These are phyloP conservation scores for Dendrocincla tyrannina DNA, from an alignment of 2,797 vertebrate genomes.

Conservation along the genomic window DNA sequence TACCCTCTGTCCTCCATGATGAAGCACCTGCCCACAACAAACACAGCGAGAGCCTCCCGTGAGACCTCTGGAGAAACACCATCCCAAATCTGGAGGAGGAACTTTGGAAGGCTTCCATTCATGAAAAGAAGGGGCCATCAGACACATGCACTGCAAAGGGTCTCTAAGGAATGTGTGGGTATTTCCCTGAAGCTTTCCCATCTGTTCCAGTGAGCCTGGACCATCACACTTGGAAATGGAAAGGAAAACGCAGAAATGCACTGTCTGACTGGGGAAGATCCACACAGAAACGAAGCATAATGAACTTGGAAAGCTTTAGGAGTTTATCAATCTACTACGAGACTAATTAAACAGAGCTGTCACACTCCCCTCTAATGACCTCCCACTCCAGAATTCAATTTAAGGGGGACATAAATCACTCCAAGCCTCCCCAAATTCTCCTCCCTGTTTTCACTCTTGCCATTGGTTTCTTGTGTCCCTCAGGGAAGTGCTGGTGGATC, in stretches of 20 bases:
- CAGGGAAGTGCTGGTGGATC: neutral
- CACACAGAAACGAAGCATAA: neutral
- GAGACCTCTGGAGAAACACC: neutral
- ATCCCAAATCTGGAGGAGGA: neutral
- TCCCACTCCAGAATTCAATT: neutral
- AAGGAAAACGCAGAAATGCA: neutral
- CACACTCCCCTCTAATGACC: neutral
- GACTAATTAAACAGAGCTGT: conserved; percentile 24
- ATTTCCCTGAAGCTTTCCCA: neutral
- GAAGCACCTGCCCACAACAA: conserved; percentile 85
- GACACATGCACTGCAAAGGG: neutral
- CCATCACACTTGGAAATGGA: neutral
- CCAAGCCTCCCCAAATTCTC: neutral
- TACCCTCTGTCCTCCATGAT: conserved; percentile 99
- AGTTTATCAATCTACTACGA: neutral
- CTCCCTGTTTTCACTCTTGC: neutral
- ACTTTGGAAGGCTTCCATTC: neutral
- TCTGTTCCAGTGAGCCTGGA: neutral
- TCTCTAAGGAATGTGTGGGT: neutral
- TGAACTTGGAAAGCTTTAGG: neutral
- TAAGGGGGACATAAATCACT: neutral
- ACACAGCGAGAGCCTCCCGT: neutral
- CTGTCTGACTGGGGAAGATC: neutral
- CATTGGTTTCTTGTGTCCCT: neutral
- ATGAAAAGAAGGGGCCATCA: neutral